phyloP scores from a whole-genome alignment of 2,888 invertebrate genomes.

The Lordiphosa andalusiaca region DNA sequence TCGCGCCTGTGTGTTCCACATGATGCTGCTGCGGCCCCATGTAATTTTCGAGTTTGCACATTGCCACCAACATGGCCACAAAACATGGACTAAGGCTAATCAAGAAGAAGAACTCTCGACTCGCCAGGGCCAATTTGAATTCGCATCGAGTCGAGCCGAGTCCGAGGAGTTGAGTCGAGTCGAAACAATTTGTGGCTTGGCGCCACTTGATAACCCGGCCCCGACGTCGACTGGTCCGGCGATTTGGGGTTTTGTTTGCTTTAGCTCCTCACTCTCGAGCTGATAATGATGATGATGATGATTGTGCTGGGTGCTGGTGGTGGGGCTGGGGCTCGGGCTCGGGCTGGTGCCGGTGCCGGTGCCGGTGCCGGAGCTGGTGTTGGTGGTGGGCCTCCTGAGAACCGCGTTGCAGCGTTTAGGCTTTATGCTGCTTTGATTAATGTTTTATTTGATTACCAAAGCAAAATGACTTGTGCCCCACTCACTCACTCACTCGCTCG shows the following conservation, averaged over 20 bases:
- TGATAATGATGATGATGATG: constrained; percentile 73
- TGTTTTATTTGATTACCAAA: constrained; percentile 72
- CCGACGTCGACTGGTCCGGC: constrained; percentile 26
- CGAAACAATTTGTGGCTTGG: constrained; percentile 74
- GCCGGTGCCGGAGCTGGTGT: constrained; percentile 13
- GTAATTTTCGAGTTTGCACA: constrained; percentile 77
- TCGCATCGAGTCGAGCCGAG: constrained; percentile 30
- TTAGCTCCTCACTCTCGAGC: constrained; percentile 31
- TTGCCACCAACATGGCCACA: constrained; percentile 72
- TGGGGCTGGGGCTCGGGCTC: constrained; percentile 21
- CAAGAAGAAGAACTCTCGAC: constrained; percentile 24
- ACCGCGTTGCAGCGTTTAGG: constrained; percentile 48
- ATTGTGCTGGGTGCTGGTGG: too few species aligned
- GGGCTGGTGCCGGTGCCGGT: neutral
- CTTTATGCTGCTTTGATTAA: constrained; percentile 67
- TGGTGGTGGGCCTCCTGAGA: constrained; percentile 36
- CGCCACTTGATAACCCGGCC: constrained; percentile 76
- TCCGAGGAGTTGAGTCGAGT: constrained; percentile 27
- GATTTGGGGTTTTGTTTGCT: constrained; percentile 47
- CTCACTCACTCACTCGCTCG: constrained; percentile 4
- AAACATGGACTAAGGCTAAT: constrained; percentile 61
- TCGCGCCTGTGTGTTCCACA: constrained; percentile 36
- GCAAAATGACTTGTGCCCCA: constrained; percentile 46
- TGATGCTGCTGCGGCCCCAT: constrained; percentile 33
- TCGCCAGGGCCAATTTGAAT: constrained; percentile 71